These are phyloP conservation scores for Cylloceria caligata DNA, from an alignment of 2,888 invertebrate genomes.

Conservation along the genomic window DNA sequence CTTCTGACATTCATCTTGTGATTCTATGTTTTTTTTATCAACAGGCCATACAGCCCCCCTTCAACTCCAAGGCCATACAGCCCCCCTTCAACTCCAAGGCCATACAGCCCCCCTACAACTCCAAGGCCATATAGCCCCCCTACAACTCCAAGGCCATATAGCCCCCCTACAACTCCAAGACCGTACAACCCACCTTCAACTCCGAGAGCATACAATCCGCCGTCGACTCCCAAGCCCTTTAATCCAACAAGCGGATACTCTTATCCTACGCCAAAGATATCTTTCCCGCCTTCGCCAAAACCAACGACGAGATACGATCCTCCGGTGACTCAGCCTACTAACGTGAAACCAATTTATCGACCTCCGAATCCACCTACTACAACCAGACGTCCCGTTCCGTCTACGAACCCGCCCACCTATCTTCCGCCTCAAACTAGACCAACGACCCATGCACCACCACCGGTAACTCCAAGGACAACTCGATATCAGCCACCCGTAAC, in stretches of 20 bases:
- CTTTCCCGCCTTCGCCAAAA: constrained; percentile 42
- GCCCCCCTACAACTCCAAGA: too few relatives aligned
- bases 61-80: constrained; percentile 34
- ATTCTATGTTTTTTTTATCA: not conserved
- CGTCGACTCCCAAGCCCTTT: too few relatives aligned
- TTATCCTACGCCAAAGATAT: constrained; percentile 58
- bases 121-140: constrained; percentile 42
- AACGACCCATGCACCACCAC: constrained; percentile 46
- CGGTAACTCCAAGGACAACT: constrained; percentile 45
- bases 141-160: constrained; percentile 17
- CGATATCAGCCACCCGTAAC: constrained; percentile 39
- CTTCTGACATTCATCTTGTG: not conserved
- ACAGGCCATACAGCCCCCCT: constrained; percentile 40
- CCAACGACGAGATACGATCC: constrained; percentile 22
- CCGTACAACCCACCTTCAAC: too few relatives aligned
- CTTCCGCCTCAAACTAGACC: constrained; percentile 18
- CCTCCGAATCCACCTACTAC: constrained; percentile 6
- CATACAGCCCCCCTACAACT: constrained; percentile 43
- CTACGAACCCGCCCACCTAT: constrained; percentile 50
- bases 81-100: constrained; percentile 34
- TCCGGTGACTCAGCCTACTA: too few relatives aligned
- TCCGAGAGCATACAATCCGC: too few relatives aligned
- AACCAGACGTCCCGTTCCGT: constrained; percentile 19
- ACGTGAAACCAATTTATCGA: too few relatives aligned
- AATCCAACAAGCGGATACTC: constrained; percentile 49